Conservation (phyloP, 2,113 vertebrate genomes). For the Podarcis muralis region DNA sequence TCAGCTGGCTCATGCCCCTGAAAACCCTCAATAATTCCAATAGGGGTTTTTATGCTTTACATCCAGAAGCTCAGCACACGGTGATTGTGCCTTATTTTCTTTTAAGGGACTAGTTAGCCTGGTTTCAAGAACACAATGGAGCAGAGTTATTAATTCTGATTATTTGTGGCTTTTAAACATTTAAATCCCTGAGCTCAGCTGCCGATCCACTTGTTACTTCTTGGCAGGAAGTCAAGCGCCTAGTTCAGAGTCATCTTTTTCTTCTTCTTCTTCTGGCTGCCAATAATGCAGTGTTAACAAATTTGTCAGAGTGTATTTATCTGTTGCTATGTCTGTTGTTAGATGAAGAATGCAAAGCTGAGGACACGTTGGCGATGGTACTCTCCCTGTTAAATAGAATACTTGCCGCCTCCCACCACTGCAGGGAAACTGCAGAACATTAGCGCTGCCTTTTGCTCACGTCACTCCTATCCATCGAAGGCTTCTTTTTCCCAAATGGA, state of each 20-base stretch:
- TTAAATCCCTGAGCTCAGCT: constrained; percentile 47
- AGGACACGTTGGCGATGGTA: constrained; percentile 49
- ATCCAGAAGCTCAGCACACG: not conserved
- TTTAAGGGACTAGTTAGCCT: not conserved
- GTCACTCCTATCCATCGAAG: constrained; percentile 12
- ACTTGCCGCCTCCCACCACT: constrained; percentile 25
- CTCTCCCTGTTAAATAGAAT: constrained; percentile 50
- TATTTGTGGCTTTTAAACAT: not conserved
- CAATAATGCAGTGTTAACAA: constrained; percentile 62
- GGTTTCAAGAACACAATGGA: constrained; percentile 20
- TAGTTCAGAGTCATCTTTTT: constrained; percentile 40
- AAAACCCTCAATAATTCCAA: not conserved
- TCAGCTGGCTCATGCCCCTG: not conserved
- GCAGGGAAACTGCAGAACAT: constrained; percentile 24
- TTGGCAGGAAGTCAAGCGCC: constrained; percentile 51
- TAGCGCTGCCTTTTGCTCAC: not conserved
- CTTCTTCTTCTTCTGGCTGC: constrained; percentile 27
- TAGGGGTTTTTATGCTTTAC: not conserved
- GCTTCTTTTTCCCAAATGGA: constrained; percentile 44
- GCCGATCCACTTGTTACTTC: not conserved
- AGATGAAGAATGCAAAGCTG: constrained; percentile 50
- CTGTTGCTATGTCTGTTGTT: constrained; percentile 64
- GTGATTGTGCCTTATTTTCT: not conserved
- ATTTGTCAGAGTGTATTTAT: constrained; percentile 56
- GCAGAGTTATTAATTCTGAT: not conserved